These are phyloP conservation scores for Tachysurus vachellii DNA, from an alignment of 2,113 vertebrate species.

Conservation along the genomic window DNA sequence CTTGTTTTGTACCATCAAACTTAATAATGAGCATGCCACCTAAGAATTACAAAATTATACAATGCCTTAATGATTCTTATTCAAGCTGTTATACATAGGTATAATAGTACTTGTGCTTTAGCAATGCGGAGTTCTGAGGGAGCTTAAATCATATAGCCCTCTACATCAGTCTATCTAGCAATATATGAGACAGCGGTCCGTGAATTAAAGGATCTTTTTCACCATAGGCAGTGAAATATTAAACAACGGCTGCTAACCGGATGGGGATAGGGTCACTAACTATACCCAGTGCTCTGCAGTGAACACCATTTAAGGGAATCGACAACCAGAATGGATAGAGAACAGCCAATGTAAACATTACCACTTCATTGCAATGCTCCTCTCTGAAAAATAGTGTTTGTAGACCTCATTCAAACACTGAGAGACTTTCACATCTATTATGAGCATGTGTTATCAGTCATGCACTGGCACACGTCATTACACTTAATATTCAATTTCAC, in stretches of 20 bases:
- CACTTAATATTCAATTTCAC: neutral
- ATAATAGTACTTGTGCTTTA: too few relatives aligned
- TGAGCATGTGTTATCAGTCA: slow-evolving; percentile 8
- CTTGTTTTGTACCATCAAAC: neutral
- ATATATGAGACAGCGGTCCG: neutral
- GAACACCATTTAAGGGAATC: slow-evolving; percentile 45
- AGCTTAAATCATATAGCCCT: neutral
- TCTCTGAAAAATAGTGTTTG: slow-evolving; percentile 8
- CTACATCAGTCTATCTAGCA: neutral
- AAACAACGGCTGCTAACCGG: slow-evolving; percentile 23
- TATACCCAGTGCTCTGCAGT: slow-evolving; percentile 26
- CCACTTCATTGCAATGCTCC: slow-evolving; percentile 22
- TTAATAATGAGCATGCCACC: neutral
- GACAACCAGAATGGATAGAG: slow-evolving; percentile 11
- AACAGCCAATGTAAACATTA: slow-evolving; percentile 32
- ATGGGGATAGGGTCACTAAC: slow-evolving; percentile 10
- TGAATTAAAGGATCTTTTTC: neutral
- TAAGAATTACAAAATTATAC: neutral
- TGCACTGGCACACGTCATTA: slow-evolving; percentile 14
- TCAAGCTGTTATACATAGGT: neutral
- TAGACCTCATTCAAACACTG: slow-evolving; percentile 23
- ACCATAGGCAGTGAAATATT: slow-evolving; percentile 27
- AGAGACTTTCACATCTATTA: slow-evolving; percentile 21
- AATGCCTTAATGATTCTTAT: neutral
- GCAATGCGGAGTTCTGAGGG: neutral